Evolutionary conservation across 2,888 invertebrate species (phyloP).

Genomic region (Drosophila multiciliata): DNA sequence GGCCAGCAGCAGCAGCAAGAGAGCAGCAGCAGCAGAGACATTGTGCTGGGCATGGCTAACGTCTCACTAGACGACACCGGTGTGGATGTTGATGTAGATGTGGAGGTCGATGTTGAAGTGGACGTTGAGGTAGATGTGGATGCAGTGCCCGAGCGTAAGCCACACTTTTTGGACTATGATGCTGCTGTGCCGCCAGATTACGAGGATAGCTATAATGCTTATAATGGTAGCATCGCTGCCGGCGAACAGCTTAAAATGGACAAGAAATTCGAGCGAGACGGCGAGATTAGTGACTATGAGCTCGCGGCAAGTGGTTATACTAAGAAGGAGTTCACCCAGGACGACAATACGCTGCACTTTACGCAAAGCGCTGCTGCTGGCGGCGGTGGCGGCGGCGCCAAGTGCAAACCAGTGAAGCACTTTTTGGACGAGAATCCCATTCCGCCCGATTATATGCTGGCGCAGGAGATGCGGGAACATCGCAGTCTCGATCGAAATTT

Average conservation of each 20-base stretch:
- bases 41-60: conserved; percentile 54
- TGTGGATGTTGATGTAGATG: conserved; percentile 53
- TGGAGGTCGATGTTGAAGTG: conserved; percentile 40
- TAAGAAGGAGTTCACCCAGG: conserved; percentile 84
- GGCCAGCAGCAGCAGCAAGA: conserved; percentile 70
- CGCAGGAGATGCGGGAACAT: conserved; percentile 83
- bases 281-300: conserved; percentile 85
- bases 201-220: conserved; percentile 68
- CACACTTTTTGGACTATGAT: conserved; percentile 88
- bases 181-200: conserved; percentile 87
- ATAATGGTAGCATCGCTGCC: conserved; percentile 40
- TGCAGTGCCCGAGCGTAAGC: conserved; percentile 85
- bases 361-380: conserved; percentile 55
- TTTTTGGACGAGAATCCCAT: conserved; percentile 85
- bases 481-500: conserved; percentile 84
- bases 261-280: conserved; percentile 84
- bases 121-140: conserved; percentile 72
- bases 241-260: conserved; percentile 84
- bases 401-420: conserved; percentile 79
- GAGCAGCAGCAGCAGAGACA: conserved; percentile 2
- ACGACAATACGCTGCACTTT: conserved; percentile 81
- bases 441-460: conserved; percentile 84
- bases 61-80: conserved; percentile 65
- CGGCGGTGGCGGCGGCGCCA: conserved; percentile 40
- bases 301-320: conserved; percentile 84